These are phyloP conservation scores for Acrobasis consociella DNA, from an alignment of 2,888 invertebrate species.

Conservation along the genomic window DNA sequence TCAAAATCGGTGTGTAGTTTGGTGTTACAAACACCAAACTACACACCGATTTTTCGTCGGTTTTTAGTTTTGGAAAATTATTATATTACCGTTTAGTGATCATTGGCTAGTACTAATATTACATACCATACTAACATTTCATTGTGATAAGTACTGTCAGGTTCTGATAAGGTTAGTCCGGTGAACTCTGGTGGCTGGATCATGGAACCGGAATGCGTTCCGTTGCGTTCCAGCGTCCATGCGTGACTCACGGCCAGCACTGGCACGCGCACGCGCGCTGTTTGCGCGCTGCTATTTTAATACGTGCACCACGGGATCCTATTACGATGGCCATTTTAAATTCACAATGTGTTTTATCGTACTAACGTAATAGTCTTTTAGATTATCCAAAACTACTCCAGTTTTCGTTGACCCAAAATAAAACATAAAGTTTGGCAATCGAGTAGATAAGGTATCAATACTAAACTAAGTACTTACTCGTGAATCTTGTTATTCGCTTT, in stretches of 20 bases:
- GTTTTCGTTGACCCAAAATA: too few relatives aligned
- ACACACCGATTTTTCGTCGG: too few relatives aligned
- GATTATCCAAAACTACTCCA: constrained; percentile 18
- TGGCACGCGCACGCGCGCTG: constrained; percentile 28
- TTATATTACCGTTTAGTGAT: too few relatives aligned
- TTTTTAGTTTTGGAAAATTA: too few relatives aligned
- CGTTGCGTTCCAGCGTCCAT: constrained; percentile 37
- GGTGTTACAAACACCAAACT: too few relatives aligned
- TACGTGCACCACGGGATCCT: constrained; percentile 58
- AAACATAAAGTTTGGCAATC: too few relatives aligned
- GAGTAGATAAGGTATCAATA: too few relatives aligned
- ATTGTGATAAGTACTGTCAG: not conserved
- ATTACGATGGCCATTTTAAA: constrained; percentile 71
- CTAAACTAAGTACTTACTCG: too few relatives aligned
- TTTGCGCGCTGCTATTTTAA: constrained; percentile 56
- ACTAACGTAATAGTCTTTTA: constrained; percentile 11
- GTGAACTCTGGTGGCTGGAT: not conserved
- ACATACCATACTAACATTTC: not conserved
- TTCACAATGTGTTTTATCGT: constrained; percentile 31
- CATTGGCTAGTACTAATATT: not conserved
- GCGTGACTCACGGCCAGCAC: constrained; percentile 40
- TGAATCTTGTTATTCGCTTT: too few relatives aligned
- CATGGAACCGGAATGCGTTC: constrained; percentile 27
- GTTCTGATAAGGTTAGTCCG: not conserved
- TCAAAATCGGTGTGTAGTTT: too few relatives aligned